Conservation (phyloP, 2,888 invertebrate species). For the Cancer borealis region DNA sequence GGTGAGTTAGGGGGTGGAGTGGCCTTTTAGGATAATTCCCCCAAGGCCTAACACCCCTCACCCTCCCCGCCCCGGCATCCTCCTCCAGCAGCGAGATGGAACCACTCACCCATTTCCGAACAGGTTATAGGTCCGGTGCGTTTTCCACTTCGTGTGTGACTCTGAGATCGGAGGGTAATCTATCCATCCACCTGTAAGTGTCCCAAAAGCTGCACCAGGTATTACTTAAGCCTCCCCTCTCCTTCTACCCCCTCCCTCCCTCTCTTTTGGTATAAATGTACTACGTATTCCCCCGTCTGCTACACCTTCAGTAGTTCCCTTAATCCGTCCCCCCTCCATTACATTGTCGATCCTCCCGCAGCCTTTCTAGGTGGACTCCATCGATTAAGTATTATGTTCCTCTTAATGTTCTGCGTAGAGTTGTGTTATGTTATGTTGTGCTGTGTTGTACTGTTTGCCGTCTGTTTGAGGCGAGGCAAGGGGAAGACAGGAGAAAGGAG, state of each 20-base stretch:
- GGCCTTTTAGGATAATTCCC: constrained; percentile 58
- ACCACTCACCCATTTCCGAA: neutral
- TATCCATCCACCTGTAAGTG: constrained; percentile 8
- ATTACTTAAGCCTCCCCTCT: neutral
- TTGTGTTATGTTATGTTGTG: neutral
- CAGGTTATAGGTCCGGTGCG: constrained; percentile 7
- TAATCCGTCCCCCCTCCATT: neutral
- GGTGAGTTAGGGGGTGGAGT: constrained; percentile 55
- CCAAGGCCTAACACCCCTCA: constrained; percentile 49
- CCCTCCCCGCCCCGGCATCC: neutral
- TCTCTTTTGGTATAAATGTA: too few species aligned
- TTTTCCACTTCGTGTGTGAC: neutral
- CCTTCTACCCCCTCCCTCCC: neutral
- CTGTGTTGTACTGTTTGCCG: neutral
- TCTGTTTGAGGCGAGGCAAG: neutral
- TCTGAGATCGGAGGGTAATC: constrained; percentile 10
- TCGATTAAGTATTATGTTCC: neutral
- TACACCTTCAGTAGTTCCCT: neutral
- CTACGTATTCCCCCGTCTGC: neutral
- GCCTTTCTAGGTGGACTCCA: neutral
- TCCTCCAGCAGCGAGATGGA: constrained; percentile 29
- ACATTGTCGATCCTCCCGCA: neutral
- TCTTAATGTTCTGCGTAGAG: neutral
- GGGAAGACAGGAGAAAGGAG: neutral
- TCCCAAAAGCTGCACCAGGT: neutral